These are phyloP conservation scores for Larimichthys crocea DNA, from an alignment of 2,113 vertebrate genomes.

Conservation along the genomic window DNA sequence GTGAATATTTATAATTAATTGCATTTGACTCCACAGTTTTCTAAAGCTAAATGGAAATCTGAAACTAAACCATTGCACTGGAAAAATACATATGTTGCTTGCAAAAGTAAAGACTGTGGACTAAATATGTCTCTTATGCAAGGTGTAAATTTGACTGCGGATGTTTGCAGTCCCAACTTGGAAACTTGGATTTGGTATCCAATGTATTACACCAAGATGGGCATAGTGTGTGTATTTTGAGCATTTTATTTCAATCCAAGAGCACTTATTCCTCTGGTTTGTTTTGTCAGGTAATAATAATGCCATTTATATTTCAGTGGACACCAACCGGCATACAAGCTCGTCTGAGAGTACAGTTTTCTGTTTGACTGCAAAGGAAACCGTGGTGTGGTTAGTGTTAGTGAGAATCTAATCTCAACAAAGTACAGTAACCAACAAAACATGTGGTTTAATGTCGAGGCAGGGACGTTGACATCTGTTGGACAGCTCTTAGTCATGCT, in stretches of 20 bases:
- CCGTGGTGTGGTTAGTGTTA: slow-evolving; percentile 12
- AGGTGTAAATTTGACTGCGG: background rate
- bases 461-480: slow-evolving; percentile 20
- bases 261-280: background rate
- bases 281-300: slow-evolving; percentile 10
- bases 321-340: background rate
- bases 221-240: background rate
- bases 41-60: background rate
- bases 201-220: background rate
- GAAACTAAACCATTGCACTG: background rate
- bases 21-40: background rate
- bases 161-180: background rate
- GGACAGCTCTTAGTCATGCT: slow-evolving; percentile 15
- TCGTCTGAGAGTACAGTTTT: background rate
- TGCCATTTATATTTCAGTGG: background rate
- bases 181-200: slow-evolving; percentile 6
- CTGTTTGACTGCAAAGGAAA: background rate
- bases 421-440: slow-evolving; percentile 22
- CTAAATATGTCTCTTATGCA: background rate
- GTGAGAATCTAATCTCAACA: background rate
- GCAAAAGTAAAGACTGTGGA: background rate
- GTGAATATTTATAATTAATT: background rate
- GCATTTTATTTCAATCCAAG: background rate
- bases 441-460: slow-evolving; percentile 12
- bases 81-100: background rate